These are phyloP conservation scores for Vipera latastei DNA, from an alignment of 2,797 vertebrate genomes.

Conservation along the genomic window DNA sequence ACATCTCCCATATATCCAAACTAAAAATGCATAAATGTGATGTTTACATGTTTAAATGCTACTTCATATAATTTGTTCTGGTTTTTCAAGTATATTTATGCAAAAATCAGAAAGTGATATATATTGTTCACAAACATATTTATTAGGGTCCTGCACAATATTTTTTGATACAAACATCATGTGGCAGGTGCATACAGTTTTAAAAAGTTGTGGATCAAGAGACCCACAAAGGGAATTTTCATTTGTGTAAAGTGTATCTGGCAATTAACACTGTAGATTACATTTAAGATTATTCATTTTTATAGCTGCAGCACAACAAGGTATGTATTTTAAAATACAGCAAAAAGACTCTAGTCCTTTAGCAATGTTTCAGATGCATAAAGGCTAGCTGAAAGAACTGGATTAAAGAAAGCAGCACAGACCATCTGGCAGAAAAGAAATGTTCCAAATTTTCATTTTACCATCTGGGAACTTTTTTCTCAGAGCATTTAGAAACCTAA, in stretches of 20 bases:
- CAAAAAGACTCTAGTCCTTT: background rate
- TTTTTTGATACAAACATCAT: background rate
- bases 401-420: background rate
- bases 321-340: background rate
- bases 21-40: background rate
- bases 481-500: background rate
- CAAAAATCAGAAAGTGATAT: background rate
- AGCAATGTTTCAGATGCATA: background rate
- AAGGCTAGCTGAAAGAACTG: background rate
- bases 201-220: background rate
- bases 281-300: background rate
- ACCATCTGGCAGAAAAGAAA: slow-evolving; percentile 4
- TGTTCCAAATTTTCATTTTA: background rate
- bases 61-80: background rate
- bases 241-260: background rate
- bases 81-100: background rate
- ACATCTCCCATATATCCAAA: background rate
- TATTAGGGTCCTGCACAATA: background rate
- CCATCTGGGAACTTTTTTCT: slow-evolving; percentile 9
- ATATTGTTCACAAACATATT: background rate
- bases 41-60: background rate
- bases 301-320: background rate
- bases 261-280: background rate
- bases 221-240: background rate
- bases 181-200: background rate